Conservation (phyloP, 1,140 invertebrate species). For the Calycopis cecrops region DNA sequence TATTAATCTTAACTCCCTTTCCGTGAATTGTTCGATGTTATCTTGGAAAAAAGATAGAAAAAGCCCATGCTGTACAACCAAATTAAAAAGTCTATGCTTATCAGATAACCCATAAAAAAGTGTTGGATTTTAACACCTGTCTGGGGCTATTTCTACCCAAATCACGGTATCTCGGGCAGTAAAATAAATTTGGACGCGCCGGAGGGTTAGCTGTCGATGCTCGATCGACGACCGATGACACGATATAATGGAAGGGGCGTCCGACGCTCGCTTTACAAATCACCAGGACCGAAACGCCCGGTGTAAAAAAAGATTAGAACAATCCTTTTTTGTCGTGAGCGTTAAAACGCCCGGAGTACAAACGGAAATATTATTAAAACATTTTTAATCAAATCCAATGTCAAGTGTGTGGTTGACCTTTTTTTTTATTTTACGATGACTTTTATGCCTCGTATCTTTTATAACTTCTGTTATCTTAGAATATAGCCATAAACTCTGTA, state of each 20-base stretch:
- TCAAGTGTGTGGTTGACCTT: too few relatives aligned
- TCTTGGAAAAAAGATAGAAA: background rate
- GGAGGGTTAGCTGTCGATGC: conserved; percentile 65
- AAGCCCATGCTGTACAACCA: background rate
- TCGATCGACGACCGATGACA: conserved; percentile 69
- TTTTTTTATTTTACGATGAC: too few relatives aligned
- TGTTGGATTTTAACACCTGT: conserved; percentile 73
- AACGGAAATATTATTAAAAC: too few relatives aligned
- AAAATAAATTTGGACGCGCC: conserved; percentile 73
- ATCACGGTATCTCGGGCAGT: conserved; percentile 70
- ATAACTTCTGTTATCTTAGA: too few relatives aligned
- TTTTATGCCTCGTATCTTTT: too few relatives aligned
- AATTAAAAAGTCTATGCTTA: conserved; percentile 38
- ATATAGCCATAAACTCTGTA: too few relatives aligned
- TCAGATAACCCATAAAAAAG: conserved; percentile 51
- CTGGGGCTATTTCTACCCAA: conserved; percentile 63
- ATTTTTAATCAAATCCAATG: too few relatives aligned
- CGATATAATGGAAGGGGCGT: conserved; percentile 64
- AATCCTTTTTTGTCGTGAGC: background rate
- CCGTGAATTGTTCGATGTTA: conserved; percentile 37
- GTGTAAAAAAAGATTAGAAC: conserved; percentile 23
- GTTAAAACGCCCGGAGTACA: too few relatives aligned
- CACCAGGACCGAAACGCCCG: conserved; percentile 67
- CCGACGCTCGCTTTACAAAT: conserved; percentile 61
- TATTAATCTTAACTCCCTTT: conserved; percentile 58